phyloP scores from a whole-genome alignment of 2,797 vertebrate species.

The Cottoperca gobio region DNA sequence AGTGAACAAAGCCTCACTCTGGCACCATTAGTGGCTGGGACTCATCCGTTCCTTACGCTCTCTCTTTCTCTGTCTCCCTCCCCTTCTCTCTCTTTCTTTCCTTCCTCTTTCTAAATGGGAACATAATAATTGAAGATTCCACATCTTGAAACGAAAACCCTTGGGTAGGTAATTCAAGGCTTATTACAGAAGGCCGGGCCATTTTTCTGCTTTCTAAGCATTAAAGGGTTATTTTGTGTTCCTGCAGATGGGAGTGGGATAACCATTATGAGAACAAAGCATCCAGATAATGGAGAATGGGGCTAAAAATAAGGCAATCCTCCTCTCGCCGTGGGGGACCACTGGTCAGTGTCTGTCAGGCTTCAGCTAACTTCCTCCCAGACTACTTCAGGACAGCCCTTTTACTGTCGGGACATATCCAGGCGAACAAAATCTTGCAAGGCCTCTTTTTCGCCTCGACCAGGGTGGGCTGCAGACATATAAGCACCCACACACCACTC shows the following conservation, averaged over 20 bases:
- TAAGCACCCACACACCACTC: constrained; percentile 40
- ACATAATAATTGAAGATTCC: constrained; percentile 90
- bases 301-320: constrained; percentile 83
- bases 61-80: constrained; percentile 40
- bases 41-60: constrained; percentile 72
- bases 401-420: constrained; percentile 47
- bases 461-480: constrained; percentile 61
- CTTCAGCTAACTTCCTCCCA: constrained; percentile 64
- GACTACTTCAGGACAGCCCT: constrained; percentile 57
- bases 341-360: constrained; percentile 77
- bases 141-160: constrained; percentile 90
- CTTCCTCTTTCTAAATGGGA: constrained; percentile 85
- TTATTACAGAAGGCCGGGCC: constrained; percentile 86
- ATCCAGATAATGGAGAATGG: constrained; percentile 85
- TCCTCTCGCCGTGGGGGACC: constrained; percentile 73
- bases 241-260: constrained; percentile 87
- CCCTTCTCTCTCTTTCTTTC: constrained; percentile 73
- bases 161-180: constrained; percentile 90
- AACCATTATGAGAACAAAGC: constrained; percentile 90
- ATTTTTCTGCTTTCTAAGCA: constrained; percentile 89
- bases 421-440: constrained; percentile 42
- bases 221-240: constrained; percentile 91
- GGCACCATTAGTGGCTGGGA: constrained; percentile 83
- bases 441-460: constrained; percentile 43
- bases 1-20: constrained; percentile 86